Percentiles rank a stretch among this genome's conserved stretches.
Conservation (phyloP, 2,797 vertebrate species). For the Varecia variegata region DNA sequence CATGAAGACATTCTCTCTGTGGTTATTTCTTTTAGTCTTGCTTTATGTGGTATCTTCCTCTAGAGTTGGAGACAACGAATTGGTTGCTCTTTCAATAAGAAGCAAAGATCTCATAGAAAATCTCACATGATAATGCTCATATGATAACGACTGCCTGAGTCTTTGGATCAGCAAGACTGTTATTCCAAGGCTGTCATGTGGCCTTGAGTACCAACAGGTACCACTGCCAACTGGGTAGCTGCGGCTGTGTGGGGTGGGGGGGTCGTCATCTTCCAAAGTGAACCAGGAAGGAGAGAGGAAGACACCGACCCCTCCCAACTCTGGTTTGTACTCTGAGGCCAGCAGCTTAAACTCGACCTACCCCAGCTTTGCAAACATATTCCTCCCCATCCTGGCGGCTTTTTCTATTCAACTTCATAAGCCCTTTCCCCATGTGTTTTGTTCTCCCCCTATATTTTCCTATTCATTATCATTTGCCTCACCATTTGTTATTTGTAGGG, state of each 20-base stretch:
- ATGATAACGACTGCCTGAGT: accelerated
- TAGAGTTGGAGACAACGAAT: neutral
- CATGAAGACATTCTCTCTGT: neutral
- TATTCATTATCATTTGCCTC: neutral
- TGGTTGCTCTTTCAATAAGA: neutral
- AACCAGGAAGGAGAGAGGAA: neutral
- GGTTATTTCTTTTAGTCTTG: neutral
- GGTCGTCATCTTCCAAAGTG: neutral
- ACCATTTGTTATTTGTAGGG: neutral
- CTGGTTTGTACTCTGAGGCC: neutral
- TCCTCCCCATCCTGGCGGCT: neutral
- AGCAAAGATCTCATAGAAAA: neutral
- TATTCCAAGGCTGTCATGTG: neutral
- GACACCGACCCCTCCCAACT: neutral
- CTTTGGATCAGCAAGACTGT: neutral
- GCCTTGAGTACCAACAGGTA: neutral
- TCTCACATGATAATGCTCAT: neutral
- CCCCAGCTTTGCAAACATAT: too few relatives aligned
- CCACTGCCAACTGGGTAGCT: too few relatives aligned
- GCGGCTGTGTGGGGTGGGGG: too few relatives aligned
- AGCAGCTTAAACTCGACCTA: neutral
- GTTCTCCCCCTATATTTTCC: neutral
- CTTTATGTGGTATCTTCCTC: neutral
- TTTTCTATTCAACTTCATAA: neutral
- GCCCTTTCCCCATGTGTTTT: neutral